Base-by-base conservation (phyloP, 1,140 invertebrate species). In the Pogonognathellus flavescens region DNA sequence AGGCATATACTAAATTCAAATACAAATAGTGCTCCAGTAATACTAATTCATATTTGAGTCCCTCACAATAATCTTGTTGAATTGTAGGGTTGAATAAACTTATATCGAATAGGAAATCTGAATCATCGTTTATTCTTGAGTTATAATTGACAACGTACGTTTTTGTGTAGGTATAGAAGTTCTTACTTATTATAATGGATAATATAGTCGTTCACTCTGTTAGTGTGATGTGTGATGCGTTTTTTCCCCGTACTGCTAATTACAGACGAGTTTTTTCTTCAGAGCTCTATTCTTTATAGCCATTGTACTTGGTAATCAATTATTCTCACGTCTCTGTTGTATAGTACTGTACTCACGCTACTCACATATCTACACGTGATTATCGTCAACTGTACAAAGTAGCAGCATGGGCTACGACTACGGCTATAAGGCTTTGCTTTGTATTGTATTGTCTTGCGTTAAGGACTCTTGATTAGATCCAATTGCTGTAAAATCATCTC, bases 401-500 rank as follows among this genome's bases (percentile, higher is more conserved):
- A 41, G 6, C 1, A 41, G 31, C 31, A 41, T 41, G 31, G 31
- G 31, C 31, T 41, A 41, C 31, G n/a, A n/a, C 31, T 41, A 41
- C 31, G 1, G 6, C 31, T 3, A 3, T 6, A 2, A 18, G 13
- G 70, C 16, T 7, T 76, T 41, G n/a, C n/a, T 72, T n/a, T 18
- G 66, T 41, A 31, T 76, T 49, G 41, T 16, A 25, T 41, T 62
- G 18, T 62, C 59, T 62, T 13, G 70, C 49, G 70, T 76, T 76
- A 31, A 76, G 70, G 70, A 50, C 49, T 25, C 70, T 76, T 76
- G 70, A 76, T 76, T 76, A 76, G 31, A 76, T n/a, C 41, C 70
- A 76, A 76, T 31, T n/a, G 16, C 16, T 49, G 70, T 76, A 76
- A 76, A 76, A 76, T 76, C 70, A 76, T 76, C 70, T 76, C 41